phyloP scores from a whole-genome alignment of 30 jellyfish, hydroid and myxozoan species.

The Cassiopea xamachana region DNA sequence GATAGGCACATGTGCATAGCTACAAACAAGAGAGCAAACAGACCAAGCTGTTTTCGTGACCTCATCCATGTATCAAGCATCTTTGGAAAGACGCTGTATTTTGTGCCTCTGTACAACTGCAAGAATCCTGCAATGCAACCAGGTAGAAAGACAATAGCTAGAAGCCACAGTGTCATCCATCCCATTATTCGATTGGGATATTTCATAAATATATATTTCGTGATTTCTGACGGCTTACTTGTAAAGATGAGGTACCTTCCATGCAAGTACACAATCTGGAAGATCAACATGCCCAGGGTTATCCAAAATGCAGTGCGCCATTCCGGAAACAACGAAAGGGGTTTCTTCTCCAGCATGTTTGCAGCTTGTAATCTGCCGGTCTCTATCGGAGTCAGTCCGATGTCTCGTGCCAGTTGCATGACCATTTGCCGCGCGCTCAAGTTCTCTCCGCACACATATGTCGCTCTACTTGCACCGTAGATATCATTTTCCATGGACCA shows the following conservation, averaged over 20 bases:
- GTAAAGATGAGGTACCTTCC: slow-evolving; percentile 9
- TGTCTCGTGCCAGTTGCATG: slow-evolving; percentile 69
- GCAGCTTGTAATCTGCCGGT: slow-evolving; percentile 83
- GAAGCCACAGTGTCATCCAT: slow-evolving; percentile 75
- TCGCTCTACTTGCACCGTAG: slow-evolving; percentile 72
- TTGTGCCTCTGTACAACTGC: slow-evolving; percentile 84
- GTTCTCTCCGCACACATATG: slow-evolving; percentile 71
- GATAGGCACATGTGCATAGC: slow-evolving; percentile 77
- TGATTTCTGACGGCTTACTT: slow-evolving; percentile 13
- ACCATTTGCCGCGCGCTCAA: slow-evolving; percentile 26
- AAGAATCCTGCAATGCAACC: slow-evolving; percentile 80
- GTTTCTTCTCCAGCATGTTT: slow-evolving; percentile 55
- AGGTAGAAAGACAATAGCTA: slow-evolving; percentile 70
- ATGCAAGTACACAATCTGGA: slow-evolving; percentile 37
- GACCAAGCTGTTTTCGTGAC: slow-evolving; percentile 88
- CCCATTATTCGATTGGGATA: slow-evolving; percentile 45
- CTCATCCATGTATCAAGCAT: slow-evolving; percentile 90
- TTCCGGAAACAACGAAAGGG: slow-evolving; percentile 71
- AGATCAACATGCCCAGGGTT: slow-evolving; percentile 42
- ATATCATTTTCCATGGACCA: slow-evolving; percentile 73
- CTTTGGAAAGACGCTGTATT: slow-evolving; percentile 73
- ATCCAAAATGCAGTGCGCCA: slow-evolving; percentile 76
- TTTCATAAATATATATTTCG: background rate
- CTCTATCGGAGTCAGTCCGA: slow-evolving; percentile 85
- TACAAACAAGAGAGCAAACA: slow-evolving; percentile 65